These are phyloP conservation scores for Neogale vison DNA, from an alignment of 2,113 vertebrate species.

Conservation along the genomic window DNA sequence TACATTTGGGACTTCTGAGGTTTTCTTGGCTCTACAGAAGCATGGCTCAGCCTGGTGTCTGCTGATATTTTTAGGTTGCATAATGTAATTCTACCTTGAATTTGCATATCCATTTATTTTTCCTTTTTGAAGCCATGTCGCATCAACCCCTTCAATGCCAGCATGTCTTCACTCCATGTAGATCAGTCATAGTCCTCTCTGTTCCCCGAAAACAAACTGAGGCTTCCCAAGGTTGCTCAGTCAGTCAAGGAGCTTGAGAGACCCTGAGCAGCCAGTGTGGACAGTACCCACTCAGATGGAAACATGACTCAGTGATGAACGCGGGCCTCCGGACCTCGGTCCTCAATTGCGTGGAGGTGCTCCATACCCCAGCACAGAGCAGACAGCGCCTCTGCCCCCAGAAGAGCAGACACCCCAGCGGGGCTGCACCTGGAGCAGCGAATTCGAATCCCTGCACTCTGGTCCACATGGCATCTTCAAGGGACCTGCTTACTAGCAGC, in stretches of 20 bases:
- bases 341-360: background rate
- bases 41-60: background rate
- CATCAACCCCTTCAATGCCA: background rate
- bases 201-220: background rate
- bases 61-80: background rate
- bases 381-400: fast-evolving
- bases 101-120: background rate
- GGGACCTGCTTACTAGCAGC: background rate
- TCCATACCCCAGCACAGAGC: background rate
- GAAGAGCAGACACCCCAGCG: fast-evolving
- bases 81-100: slow-evolving; percentile 1
- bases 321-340: fast-evolving
- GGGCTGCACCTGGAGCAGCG: background rate
- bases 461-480: background rate
- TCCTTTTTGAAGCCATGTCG: background rate
- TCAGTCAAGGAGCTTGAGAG: background rate
- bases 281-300: fast-evolving
- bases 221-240: background rate
- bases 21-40: background rate
- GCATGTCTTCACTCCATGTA: background rate
- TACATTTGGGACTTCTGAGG: background rate
- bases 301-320: fast-evolving
- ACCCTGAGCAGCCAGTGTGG: fast-evolving
- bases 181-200: background rate
- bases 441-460: fast-evolving